Evolutionary conservation across 2,797 vertebrate species (phyloP), one percentile per base, ranked within the genome.

Genomic region (Rhyacichthys aspro): DNA sequence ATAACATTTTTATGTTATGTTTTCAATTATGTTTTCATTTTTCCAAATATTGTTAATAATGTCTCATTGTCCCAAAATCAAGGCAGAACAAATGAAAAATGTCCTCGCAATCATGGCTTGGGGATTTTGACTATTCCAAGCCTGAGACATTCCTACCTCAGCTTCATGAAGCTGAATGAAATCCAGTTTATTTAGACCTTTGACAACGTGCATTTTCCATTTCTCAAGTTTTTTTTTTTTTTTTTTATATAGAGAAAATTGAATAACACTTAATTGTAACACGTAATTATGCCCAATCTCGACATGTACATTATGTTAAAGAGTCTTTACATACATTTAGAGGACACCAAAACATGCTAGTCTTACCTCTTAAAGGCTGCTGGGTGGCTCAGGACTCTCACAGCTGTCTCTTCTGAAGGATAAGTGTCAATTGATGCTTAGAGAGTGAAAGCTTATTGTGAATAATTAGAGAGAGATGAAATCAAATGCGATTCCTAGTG

Each of bases 381-480:
- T 74, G n/a, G n/a, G n/a, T 70, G 61, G 50, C 67, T 59, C 67
- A 72, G 55, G 56, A 55, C 55, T 72, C 37, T 52, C 73, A 48
- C 10, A 59, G 68, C 65, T 36, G 46, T 53, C 62, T 78, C 79
- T 72, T 66, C 32, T 58, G 63, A 78, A 78, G 74, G 57, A 59
- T 63, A 57, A 14, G 56, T 70, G 79, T 86, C 83, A 81, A 84
- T 78, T 32, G 59, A 84, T 47, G 50, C 70, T 10, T 63, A 62
- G 79, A 73, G 74, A 84, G 65, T 54, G 56, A 58, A 68, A 52
- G 62, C 75, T 85, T 74, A 75, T 79, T 86, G 84, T 78, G 80
- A 79, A 80, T 81, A 86, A 87, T 88, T 83, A 84, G 72, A 64
- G 76, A 78, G 64, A 76, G 82, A 86, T 88, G 62, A 85, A 87